Evolutionary conservation across 2,888 invertebrate genomes (phyloP).

Genomic region (Cantharis flavilabris): DNA sequence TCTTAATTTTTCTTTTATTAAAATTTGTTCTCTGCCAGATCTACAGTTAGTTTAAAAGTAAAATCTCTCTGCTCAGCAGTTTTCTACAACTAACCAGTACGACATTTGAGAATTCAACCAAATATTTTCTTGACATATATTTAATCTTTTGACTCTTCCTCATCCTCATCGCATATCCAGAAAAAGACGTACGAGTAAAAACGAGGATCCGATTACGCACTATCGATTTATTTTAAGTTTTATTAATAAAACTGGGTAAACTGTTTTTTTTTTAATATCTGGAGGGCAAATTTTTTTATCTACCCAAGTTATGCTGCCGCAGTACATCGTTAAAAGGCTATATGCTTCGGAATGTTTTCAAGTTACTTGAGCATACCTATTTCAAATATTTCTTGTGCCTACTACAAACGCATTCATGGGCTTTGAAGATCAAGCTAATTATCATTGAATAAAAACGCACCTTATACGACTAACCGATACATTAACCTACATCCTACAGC

Average conservation of each 20-base stretch:
- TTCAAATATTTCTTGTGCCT: background rate
- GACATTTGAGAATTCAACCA: background rate
- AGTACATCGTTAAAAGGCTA: background rate
- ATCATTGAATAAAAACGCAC: background rate
- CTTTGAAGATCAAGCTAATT: background rate
- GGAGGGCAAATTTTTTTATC: background rate
- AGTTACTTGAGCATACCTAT: background rate
- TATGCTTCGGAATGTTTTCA: background rate
- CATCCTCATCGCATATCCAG: background rate
- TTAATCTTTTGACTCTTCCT: background rate
- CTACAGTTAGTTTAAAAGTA: background rate
- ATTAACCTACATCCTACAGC: background rate
- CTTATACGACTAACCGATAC: background rate
- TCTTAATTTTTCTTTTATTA: background rate
- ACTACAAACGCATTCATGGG: background rate
- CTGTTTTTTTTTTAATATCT: background rate
- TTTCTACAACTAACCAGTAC: too few species aligned
- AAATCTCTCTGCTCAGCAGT: too few species aligned
- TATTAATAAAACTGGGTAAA: background rate
- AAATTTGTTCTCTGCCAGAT: background rate
- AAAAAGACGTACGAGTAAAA: background rate
- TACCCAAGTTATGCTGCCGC: background rate
- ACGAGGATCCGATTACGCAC: too few species aligned
- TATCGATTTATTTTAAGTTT: background rate
- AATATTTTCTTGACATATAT: background rate